A percentile compares a stretch with the other conserved stretches of the same genome.
Evolutionary conservation across 2,113 vertebrate species (phyloP).

Genomic region (Calyptomena viridis): DNA sequence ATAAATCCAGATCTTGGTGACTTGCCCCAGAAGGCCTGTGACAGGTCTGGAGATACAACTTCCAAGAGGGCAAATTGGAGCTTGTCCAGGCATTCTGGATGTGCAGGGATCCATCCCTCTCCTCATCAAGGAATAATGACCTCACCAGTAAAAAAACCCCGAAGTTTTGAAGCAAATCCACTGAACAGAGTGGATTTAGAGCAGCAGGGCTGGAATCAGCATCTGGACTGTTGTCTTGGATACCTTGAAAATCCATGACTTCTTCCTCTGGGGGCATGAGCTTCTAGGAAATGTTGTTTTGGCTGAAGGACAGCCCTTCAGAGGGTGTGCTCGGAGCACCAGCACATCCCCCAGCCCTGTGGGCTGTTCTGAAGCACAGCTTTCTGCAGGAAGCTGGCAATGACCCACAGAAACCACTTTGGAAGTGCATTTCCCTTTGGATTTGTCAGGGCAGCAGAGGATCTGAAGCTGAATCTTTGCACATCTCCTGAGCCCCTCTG

Average conservation of each 20-base stretch:
- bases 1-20: not conserved
- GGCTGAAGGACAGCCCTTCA: not conserved
- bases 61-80: not conserved
- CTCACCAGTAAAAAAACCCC: not conserved
- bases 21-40: not conserved
- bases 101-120: not conserved
- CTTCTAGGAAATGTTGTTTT: conserved; percentile 39
- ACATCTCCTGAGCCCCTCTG: not conserved
- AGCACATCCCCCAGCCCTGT: not conserved
- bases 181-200: not conserved
- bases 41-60: not conserved
- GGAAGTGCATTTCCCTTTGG: not conserved
- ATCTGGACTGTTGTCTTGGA: not conserved
- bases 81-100: not conserved
- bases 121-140: not conserved
- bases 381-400: not conserved
- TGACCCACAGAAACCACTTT: not conserved
- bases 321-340: conserved; percentile 13
- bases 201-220: not conserved
- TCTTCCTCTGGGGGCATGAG: not conserved
- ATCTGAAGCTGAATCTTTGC: not conserved
- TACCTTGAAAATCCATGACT: not conserved
- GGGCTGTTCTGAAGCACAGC: rapidly evolving
- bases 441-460: not conserved
- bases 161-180: not conserved